Evolutionary conservation across 2,888 invertebrate genomes (phyloP).

Genomic region (Malachius bipustulatus): DNA sequence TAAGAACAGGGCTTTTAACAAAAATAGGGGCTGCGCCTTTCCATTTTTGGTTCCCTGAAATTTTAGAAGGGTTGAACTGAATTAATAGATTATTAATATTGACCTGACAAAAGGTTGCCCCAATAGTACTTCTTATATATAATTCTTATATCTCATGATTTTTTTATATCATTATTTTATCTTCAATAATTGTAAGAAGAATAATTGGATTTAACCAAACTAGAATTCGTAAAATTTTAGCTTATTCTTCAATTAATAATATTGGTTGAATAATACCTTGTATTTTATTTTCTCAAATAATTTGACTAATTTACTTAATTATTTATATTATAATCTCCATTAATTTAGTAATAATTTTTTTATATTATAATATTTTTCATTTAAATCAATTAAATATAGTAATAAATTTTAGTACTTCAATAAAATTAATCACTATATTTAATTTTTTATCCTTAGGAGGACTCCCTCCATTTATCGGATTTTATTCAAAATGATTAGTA

Average conservation of each 20-base stretch:
- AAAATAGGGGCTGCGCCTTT: constrained; percentile 47
- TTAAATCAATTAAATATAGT: too few species aligned
- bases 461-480: constrained; percentile 48
- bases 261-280: constrained; percentile 39
- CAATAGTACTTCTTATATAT: constrained; percentile 38
- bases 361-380: too few species aligned
- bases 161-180: constrained; percentile 37
- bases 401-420: constrained; percentile 32
- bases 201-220: constrained; percentile 38
- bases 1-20: too few species aligned
- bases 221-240: constrained; percentile 43
- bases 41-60: constrained; percentile 49
- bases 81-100: too few species aligned
- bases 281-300: too few species aligned
- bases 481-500: constrained; percentile 48
- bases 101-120: constrained; percentile 57
- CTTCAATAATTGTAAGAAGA: constrained; percentile 40
- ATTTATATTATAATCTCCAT: constrained; percentile 39
- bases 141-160: constrained; percentile 31
- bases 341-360: too few species aligned
- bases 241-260: constrained; percentile 53
- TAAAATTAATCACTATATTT: constrained; percentile 42
- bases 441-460: constrained; percentile 47
- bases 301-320: too few species aligned
- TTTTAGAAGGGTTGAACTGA: too few species aligned